phyloP scores from a whole-genome alignment of 2,113 vertebrate genomes.

The Plecturocebus donacophilus region DNA sequence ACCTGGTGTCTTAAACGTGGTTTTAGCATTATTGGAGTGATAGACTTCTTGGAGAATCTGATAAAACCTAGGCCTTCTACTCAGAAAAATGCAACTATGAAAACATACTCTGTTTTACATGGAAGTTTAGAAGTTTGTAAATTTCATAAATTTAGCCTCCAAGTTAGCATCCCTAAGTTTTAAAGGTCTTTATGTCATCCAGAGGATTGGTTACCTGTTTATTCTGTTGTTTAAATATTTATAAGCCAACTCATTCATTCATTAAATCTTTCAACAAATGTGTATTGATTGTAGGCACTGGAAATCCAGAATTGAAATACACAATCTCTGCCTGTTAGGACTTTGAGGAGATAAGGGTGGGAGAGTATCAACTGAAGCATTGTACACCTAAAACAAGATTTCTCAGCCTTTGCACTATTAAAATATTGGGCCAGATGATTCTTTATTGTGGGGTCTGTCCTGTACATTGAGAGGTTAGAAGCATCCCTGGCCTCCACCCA shows the following conservation, averaged over 20 bases:
- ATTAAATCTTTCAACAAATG: neutral
- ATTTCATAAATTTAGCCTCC: neutral
- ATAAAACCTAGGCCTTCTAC: neutral
- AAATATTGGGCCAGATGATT: neutral
- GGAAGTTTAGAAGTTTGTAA: neutral
- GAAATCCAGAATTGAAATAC: neutral
- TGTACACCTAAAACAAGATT: neutral
- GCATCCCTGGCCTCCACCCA: neutral
- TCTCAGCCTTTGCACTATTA: neutral
- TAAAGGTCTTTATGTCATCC: neutral
- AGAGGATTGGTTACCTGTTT: neutral
- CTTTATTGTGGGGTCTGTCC: neutral
- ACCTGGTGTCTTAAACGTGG: conserved; percentile 18
- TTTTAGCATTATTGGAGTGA: neutral
- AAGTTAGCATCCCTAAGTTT: neutral
- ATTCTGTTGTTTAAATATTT: neutral
- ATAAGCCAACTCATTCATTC: neutral
- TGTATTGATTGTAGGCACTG: neutral
- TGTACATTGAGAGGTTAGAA: neutral
- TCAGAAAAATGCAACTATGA: conserved; percentile 3
- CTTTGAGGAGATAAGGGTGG: neutral
- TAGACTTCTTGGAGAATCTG: neutral
- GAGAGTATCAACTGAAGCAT: neutral
- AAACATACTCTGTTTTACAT: neutral
- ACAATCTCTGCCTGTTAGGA: neutral